Conservation (phyloP, 37 sponge, comb jelly and placozoan species). For the Oscarella lobularis region DNA sequence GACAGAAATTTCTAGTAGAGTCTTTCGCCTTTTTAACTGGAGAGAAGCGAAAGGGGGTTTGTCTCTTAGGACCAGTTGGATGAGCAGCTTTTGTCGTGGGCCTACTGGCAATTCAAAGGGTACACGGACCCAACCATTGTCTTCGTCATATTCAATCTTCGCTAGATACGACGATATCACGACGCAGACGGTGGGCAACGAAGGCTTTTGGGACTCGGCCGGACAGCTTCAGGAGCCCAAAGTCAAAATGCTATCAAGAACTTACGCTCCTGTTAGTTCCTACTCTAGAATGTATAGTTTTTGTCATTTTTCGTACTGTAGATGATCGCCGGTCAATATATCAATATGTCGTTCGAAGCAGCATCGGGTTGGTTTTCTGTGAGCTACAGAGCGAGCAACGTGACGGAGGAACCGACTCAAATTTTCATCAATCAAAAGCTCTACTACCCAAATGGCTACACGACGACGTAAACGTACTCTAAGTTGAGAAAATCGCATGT, state of each 20-base stretch:
- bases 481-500: too few relatives aligned
- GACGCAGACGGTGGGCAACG: background rate
- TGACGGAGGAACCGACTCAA: background rate
- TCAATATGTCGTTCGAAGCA: background rate
- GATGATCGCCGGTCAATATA: background rate
- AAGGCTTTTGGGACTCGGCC: background rate
- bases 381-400: background rate
- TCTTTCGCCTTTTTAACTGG: background rate
- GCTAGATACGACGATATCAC: background rate
- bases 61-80: too few relatives aligned
- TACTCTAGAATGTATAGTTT: too few relatives aligned
- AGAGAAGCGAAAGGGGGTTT: too few relatives aligned
- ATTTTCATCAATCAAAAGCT: background rate
- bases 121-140: background rate
- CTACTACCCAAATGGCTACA: background rate
- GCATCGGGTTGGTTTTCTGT: background rate
- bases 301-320: too few relatives aligned
- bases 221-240: background rate
- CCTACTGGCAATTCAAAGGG: constrained; percentile 4
- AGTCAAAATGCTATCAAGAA: background rate
- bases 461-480: background rate
- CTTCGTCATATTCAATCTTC: too few relatives aligned
- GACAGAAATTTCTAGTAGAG: background rate
- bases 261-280: too few relatives aligned
- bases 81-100: background rate